Conservation (phyloP, 2,113 vertebrate genomes). For the Gasterosteus aculeatus region DNA sequence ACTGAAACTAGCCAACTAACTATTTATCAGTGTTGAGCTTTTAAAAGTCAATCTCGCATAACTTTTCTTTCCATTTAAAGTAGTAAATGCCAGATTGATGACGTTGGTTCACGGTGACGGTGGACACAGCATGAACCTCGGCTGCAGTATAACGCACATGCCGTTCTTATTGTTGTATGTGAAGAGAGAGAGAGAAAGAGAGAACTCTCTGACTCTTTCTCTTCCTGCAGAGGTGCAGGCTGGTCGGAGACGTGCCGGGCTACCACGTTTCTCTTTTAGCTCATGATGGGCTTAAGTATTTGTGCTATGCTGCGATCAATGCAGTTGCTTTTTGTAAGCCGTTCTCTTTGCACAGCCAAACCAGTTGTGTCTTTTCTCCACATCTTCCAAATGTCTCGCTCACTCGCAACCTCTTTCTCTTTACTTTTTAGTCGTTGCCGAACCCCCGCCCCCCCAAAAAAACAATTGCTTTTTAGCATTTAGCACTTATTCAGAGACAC, state of each 20-base stretch:
- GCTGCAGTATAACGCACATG: conserved; percentile 48
- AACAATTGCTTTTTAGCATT: neutral
- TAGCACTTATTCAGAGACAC: neutral
- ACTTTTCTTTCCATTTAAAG: conserved; percentile 9
- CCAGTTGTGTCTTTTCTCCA: neutral
- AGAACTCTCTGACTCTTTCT: conserved; percentile 2
- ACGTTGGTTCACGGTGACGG: conserved; percentile 45
- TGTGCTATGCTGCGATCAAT: conserved; percentile 43
- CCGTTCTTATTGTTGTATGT: conserved; percentile 4
- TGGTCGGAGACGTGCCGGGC: conserved; percentile 34
- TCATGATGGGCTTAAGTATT: conserved; percentile 54
- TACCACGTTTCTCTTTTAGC: conserved; percentile 43
- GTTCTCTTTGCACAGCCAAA: conserved; percentile 13
- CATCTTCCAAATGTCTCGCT: neutral
- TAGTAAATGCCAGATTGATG: conserved; percentile 52
- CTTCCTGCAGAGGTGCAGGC: conserved; percentile 4
- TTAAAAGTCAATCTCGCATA: neutral
- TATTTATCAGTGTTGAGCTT: neutral
- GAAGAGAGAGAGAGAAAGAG: neutral
- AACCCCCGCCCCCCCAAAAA: no score
- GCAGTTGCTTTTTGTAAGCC: conserved; percentile 16
- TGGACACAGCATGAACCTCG: conserved; percentile 1
- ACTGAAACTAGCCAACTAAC: no score
- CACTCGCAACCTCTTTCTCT: neutral
- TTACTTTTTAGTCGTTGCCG: neutral